Conservation (phyloP, 2,888 invertebrate species). For the Autographa gamma region DNA sequence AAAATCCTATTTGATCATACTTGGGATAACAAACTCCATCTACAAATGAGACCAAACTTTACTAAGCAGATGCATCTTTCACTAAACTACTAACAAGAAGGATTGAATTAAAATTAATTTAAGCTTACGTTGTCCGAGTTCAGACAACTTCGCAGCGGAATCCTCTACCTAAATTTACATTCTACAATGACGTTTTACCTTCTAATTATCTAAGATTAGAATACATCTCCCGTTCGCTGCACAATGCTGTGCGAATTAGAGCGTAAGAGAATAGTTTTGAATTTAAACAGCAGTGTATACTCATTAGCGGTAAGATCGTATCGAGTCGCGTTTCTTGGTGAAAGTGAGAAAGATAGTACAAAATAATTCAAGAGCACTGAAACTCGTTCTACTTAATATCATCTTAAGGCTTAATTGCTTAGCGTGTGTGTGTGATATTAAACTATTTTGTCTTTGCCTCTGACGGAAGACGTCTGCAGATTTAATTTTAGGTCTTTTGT, state of each 20-base stretch:
- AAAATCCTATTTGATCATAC: constrained; percentile 41
- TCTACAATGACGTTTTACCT: constrained; percentile 51
- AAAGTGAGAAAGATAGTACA: constrained; percentile 33
- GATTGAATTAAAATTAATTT: constrained; percentile 70
- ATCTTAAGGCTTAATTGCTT: constrained; percentile 53
- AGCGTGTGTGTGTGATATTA: constrained; percentile 54
- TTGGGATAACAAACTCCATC: constrained; percentile 39
- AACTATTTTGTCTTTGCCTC: constrained; percentile 56
- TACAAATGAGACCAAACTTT: constrained; percentile 53
- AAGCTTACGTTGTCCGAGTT: constrained; percentile 63
- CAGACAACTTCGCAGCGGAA: constrained; percentile 49
- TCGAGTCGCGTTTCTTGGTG: constrained; percentile 23
- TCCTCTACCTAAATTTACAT: constrained; percentile 53
- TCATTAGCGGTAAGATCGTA: constrained; percentile 10
- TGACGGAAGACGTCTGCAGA: constrained; percentile 52
- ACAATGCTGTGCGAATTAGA: constrained; percentile 25
- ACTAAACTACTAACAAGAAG: constrained; percentile 57
- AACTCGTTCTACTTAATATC: constrained; percentile 51
- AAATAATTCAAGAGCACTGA: constrained; percentile 51
- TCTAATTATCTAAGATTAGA: constrained; percentile 52
- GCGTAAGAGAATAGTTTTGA: constrained; percentile 12
- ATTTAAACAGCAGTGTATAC: constrained; percentile 35
- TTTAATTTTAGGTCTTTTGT: constrained; percentile 62
- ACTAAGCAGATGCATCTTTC: constrained; percentile 52
- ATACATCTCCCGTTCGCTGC: constrained; percentile 14